A percentile compares a stretch with the other conserved stretches of the same genome.
Conservation (phyloP, 2,888 invertebrate species). For the Camptogramma bilineatum region DNA sequence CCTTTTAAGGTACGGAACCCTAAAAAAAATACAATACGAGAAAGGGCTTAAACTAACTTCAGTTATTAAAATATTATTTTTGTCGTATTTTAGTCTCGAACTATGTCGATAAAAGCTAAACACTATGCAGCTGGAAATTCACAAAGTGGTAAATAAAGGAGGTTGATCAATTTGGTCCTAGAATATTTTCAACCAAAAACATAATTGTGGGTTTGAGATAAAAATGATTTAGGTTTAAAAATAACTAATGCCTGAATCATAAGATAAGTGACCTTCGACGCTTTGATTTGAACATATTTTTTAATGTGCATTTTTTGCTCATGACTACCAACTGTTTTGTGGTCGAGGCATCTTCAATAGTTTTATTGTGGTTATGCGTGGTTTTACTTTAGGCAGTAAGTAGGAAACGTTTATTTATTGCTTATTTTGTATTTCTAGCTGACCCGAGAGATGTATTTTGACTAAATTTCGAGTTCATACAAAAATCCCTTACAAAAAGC, state of each 20-base stretch:
- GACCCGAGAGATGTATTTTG: too few relatives aligned
- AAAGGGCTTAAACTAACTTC: too few relatives aligned
- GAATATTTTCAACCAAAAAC: neutral
- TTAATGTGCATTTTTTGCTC: constrained; percentile 16
- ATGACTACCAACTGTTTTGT: constrained; percentile 6
- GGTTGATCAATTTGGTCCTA: neutral
- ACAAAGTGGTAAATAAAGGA: neutral
- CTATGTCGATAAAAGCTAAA: too few relatives aligned
- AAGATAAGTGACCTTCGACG: neutral
- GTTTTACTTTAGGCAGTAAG: neutral
- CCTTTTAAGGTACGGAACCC: too few relatives aligned
- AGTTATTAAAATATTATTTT: too few relatives aligned
- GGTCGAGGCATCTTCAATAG: neutral
- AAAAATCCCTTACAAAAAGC: too few relatives aligned
- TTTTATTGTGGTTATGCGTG: neutral
- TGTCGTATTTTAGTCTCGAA: too few relatives aligned
- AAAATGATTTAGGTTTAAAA: constrained; percentile 1
- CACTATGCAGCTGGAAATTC: neutral
- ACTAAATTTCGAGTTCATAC: too few relatives aligned
- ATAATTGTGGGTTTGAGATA: neutral
- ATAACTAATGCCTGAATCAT: constrained; percentile 8
- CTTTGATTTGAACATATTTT: constrained; percentile 8
- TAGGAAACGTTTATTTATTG: neutral
- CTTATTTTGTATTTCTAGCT: too few relatives aligned
- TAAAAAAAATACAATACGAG: too few relatives aligned